Percentiles rank a stretch among this genome's conserved stretches.
Evolutionary conservation across 2,113 vertebrate genomes (phyloP).

Genomic region (Eudyptes chrysolophus): DNA sequence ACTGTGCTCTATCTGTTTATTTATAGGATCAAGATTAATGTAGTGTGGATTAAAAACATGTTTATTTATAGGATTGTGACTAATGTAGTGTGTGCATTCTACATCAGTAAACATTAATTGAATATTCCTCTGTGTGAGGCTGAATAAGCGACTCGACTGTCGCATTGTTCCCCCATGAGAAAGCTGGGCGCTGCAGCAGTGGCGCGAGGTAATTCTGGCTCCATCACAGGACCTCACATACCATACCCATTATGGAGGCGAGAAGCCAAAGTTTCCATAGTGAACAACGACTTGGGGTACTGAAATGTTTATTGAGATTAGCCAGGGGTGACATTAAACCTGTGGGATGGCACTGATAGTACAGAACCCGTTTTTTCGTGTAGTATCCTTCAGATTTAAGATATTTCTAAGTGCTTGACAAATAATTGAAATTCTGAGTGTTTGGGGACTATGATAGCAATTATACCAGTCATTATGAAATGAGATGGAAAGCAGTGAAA

Average conservation of each 20-base stretch:
- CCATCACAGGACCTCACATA: background rate
- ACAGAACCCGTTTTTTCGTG: background rate
- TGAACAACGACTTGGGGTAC: background rate
- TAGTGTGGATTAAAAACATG: constrained; percentile 48
- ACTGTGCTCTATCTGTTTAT: constrained; percentile 20
- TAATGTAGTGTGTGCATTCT: constrained; percentile 61
- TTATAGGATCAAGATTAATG: constrained; percentile 65
- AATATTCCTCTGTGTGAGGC: background rate
- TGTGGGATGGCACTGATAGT: background rate
- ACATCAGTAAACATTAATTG: constrained; percentile 60
- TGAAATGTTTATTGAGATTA: background rate
- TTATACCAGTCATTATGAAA: background rate
- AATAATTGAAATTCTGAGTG: background rate
- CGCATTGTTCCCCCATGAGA: background rate
- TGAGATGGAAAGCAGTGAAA: background rate
- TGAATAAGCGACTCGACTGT: background rate
- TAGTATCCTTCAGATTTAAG: background rate
- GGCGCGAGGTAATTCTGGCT: background rate
- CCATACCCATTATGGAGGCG: background rate
- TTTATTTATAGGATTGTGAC: constrained; percentile 59
- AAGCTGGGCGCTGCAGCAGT: background rate
- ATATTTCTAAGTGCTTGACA: background rate
- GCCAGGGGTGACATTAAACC: background rate
- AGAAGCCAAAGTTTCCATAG: background rate
- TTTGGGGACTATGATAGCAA: background rate